phyloP scores from a whole-genome alignment of 2,113 vertebrate species.

The Argyrosomus japonicus region DNA sequence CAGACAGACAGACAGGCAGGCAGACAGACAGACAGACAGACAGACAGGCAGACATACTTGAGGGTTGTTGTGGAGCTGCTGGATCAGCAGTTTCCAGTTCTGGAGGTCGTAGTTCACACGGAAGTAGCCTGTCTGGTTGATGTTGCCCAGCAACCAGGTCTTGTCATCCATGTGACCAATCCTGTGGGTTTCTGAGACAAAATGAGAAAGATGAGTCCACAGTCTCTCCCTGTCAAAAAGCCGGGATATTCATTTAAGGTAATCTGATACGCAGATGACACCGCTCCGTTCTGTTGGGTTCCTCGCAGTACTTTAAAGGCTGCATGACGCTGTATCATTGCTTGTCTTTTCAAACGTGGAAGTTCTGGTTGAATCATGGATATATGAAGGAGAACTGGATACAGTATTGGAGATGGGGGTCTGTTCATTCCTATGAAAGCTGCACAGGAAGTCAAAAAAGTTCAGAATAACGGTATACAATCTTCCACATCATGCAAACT shows the following conservation, averaged over 20 bases:
- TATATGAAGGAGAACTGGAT: too few species aligned
- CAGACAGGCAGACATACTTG: slow-evolving; percentile 79
- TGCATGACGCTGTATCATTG: too few species aligned
- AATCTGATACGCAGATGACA: slow-evolving; percentile 11
- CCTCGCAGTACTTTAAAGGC: neutral
- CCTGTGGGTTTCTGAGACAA: slow-evolving; percentile 88
- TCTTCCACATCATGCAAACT: too few species aligned
- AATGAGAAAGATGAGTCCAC: neutral
- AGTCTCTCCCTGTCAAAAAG: neutral
- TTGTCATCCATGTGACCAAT: slow-evolving; percentile 87
- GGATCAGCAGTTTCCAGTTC: slow-evolving; percentile 96
- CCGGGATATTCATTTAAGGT: neutral
- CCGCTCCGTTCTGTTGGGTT: neutral
- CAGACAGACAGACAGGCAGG: neutral
- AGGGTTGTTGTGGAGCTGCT: slow-evolving; percentile 91
- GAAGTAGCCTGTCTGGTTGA: slow-evolving; percentile 98
- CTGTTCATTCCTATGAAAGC: too few species aligned
- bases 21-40: neutral
- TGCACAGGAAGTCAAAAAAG: too few species aligned
- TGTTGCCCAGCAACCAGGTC: slow-evolving; percentile 95
- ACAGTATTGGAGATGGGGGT: too few species aligned
- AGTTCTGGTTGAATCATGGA: too few species aligned
- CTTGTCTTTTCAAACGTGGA: too few species aligned
- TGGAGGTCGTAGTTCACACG: slow-evolving; percentile 97
- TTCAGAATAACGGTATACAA: too few species aligned